Percentiles rank a stretch among this genome's conserved stretches.
Evolutionary conservation across 2,888 invertebrate genomes (phyloP).

Genomic region (Dicyrtoma fusca): DNA sequence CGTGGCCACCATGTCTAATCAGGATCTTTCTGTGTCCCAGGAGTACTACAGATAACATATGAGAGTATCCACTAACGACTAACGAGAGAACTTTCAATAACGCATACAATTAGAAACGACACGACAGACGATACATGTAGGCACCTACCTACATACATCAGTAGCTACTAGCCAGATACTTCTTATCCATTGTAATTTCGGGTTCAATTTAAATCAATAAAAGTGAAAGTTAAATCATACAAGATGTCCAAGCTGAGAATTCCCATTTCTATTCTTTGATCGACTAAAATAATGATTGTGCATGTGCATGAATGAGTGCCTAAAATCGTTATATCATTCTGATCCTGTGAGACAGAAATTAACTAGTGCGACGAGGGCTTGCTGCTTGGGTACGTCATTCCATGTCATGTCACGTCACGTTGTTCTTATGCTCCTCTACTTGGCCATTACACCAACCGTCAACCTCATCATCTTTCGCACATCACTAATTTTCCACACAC

Average conservation of each 20-base stretch:
- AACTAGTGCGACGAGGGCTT: slow-evolving; percentile 22
- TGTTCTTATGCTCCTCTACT: too few relatives aligned
- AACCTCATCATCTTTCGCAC: slow-evolving; percentile 5
- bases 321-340: slow-evolving; percentile 29
- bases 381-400: not conserved
- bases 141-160: not conserved
- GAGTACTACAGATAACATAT: too few relatives aligned
- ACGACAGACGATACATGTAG: too few relatives aligned
- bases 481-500: slow-evolving; percentile 1
- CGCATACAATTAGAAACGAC: too few relatives aligned
- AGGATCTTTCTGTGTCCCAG: too few relatives aligned
- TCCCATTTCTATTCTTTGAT: not conserved
- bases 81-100: too few relatives aligned
- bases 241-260: not conserved
- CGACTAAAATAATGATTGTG: slow-evolving; percentile 25
- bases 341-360: slow-evolving; percentile 27
- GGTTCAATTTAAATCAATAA: slow-evolving; percentile 5
- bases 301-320: not conserved
- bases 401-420: too few relatives aligned
- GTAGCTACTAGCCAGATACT: not conserved
- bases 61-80: too few relatives aligned
- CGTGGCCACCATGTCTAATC: too few relatives aligned
- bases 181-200: not conserved
- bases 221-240: slow-evolving; percentile 21
- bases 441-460: too few relatives aligned